Evolutionary conservation across 2,113 vertebrate species (phyloP).

Genomic region (Catharus minimus): DNA sequence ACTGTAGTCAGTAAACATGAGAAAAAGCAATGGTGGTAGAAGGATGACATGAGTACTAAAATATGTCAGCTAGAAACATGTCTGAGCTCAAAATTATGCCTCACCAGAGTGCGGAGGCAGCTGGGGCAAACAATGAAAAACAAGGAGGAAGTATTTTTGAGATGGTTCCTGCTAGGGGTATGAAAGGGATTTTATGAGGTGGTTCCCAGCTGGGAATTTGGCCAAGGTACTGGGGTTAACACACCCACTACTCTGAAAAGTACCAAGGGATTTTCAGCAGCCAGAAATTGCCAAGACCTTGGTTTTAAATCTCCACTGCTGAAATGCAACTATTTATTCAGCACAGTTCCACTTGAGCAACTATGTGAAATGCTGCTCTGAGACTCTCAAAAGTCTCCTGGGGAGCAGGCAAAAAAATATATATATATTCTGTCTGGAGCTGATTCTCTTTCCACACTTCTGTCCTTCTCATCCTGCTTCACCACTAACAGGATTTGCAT

Average conservation of each 20-base stretch:
- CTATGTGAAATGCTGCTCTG: constrained; percentile 59
- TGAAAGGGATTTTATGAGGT: constrained; percentile 16
- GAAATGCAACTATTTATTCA: constrained; percentile 58
- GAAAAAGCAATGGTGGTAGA: neutral
- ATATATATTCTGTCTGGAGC: constrained; percentile 46
- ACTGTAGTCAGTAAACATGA: neutral
- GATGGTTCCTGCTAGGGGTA: neutral
- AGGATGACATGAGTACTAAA: neutral
- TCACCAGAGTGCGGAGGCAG: neutral
- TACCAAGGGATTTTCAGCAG: constrained; percentile 39
- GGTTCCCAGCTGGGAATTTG: constrained; percentile 35
- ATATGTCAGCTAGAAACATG: neutral
- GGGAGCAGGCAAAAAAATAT: constrained; percentile 29
- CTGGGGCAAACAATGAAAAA: neutral
- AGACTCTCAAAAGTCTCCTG: constrained; percentile 24
- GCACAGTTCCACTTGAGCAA: constrained; percentile 43
- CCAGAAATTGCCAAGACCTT: constrained; percentile 18
- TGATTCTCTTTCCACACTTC: constrained; percentile 36
- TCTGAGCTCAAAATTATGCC: neutral
- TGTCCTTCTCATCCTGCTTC: constrained; percentile 22
- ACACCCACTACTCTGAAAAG: constrained; percentile 12
- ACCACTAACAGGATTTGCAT: constrained; percentile 28
- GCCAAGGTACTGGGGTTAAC: constrained; percentile 24
- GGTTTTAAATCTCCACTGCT: constrained; percentile 45
- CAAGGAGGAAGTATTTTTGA: neutral